Conservation (phyloP, 2,113 vertebrate genomes). For the Catharus bicknelli region DNA sequence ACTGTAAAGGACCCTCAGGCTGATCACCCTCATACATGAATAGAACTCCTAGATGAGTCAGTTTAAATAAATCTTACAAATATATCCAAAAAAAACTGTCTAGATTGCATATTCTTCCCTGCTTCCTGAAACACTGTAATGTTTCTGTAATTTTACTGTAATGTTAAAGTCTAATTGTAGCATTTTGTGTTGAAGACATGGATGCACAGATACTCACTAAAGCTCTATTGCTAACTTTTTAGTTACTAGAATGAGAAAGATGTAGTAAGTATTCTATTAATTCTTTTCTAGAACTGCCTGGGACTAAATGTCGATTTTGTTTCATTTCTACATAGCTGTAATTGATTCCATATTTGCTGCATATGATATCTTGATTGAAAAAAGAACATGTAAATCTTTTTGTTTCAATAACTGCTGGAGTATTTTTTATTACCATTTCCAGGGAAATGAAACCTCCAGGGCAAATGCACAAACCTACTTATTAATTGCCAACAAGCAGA, state of each 20-base stretch:
- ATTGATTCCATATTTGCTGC: neutral
- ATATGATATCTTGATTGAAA: neutral
- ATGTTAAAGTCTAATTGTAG: neutral
- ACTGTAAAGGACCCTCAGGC: neutral
- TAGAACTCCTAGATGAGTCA: neutral
- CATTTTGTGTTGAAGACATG: neutral
- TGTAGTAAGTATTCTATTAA: neutral
- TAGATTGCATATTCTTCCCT: neutral
- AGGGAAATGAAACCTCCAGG: neutral
- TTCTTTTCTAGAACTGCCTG: neutral
- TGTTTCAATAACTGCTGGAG: neutral
- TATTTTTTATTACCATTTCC: neutral
- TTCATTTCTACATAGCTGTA: neutral
- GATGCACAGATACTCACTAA: rapidly evolving
- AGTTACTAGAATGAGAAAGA: neutral
- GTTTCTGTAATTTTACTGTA: neutral
- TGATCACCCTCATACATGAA: neutral
- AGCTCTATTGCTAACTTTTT: neutral
- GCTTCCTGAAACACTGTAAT: neutral
- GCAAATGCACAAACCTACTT: neutral
- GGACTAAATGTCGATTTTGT: neutral
- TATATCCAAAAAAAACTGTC: neutral
- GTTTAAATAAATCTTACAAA: neutral
- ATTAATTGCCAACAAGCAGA: neutral
- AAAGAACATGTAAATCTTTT: neutral